Evolutionary conservation across 1,140 invertebrate species (phyloP), one percentile per base, ranked within the genome.

Genomic region (Calephelis virginiensis): DNA sequence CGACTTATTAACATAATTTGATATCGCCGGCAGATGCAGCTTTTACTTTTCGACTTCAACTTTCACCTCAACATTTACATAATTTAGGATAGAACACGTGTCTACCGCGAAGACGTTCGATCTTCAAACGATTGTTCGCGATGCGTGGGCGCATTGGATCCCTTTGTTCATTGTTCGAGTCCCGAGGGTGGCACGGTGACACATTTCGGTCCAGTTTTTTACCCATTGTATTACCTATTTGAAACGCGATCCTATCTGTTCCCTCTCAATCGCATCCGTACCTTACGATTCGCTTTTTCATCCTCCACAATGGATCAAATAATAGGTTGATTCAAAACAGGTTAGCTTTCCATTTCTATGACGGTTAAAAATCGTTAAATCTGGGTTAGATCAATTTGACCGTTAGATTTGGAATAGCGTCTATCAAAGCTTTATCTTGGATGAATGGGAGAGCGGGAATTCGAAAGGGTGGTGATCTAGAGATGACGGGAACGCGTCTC

Each of bases 191-290:
- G 84, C 86, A 81, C 85, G 88, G 83, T 87, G 88, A 90, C 88
- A 89, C 86, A 88, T 89, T 89, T 86, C 82, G 81, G 81, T 78
- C 82, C 74, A 83, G 76, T 87, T 90, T 90, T 90, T 88, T 86
- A 86, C 74, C 88, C 86, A 90, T 90, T 90, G 88, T 90, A 85
- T 89, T 88, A 82, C 77, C 86, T 88, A 90, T 90, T 88, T 85
- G 85, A 79, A 82, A 85, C 75, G 76, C 81, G 86, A 90, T 90
- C 84, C 80, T 72, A 90, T 90, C 87, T 75, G 46, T 66, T 73
- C 74, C 75, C 83, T 79, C 77, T 68, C 72, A 68, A 72, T 77
- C 76, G 70, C 78, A 81, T 87, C 83, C 81, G 73, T 80, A 77
- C 46, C 81, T 74, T 80, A 77, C 46, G 61, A 37, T 68, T 45